Base-by-base conservation (phyloP, 2,797 vertebrate species). In the Nasua narica region DNA sequence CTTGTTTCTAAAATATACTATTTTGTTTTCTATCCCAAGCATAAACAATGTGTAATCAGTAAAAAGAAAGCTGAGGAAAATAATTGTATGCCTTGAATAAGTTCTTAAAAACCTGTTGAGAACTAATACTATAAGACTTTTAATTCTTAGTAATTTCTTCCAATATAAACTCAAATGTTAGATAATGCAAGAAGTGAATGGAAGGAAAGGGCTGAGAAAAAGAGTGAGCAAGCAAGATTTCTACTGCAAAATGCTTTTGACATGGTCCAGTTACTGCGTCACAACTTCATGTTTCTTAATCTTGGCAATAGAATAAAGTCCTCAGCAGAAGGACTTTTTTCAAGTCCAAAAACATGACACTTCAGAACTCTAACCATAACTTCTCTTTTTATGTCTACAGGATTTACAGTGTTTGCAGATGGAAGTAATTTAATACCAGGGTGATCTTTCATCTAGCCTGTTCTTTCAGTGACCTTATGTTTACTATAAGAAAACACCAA, bases 281-380 rank as follows among this genome's bases (percentile, higher is more conserved):
- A 99, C 97, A 35, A 98, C 96, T 98, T 98, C 87, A 60, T 96
- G 98, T 98, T 98, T 98, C 98, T 98, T 98, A 98, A 98, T 98
- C 98, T 99, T 99, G 98, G 98, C 98, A 98, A 46, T 32, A 97
- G 98, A 99, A 99, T 98, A 99, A 99, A 99, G 99, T 98, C 95
- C 95, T 98, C 94, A 95, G 96, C 70, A 98, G 97, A 98, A 97
- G 97, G 96, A 97, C 48, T 48, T 98, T 98, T 98, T 97, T 98
- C 95, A 98, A 98, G 92, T 97, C 97, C 98, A 98, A 98, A 98
- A 98, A 98, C 98, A 98, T 4, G 94, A 98, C 98, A 98, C 97
- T 98, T 98, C 94, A 97, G 98, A 98, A 95, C 97, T 97, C 97
- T 98, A 98, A 98, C 97, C 96, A 95, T 97, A 98, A 98, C 97